phyloP scores from a whole-genome alignment of 2,113 vertebrate genomes.

The Gavia stellata region DNA sequence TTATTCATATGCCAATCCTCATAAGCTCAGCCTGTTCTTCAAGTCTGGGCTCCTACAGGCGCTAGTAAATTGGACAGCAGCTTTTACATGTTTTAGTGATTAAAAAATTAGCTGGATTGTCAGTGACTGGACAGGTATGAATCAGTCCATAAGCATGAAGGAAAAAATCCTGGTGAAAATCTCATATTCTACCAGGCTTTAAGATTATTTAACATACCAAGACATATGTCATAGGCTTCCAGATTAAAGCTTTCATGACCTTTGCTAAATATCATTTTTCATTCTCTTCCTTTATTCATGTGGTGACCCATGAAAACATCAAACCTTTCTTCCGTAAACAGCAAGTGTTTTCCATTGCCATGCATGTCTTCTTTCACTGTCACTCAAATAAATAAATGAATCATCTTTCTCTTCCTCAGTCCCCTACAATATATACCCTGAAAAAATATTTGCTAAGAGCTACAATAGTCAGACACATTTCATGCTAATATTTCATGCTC shows the following conservation, averaged over 20 bases:
- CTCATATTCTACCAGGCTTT: neutral
- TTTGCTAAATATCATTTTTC: conserved; percentile 11
- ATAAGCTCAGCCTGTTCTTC: neutral
- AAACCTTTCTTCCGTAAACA: neutral
- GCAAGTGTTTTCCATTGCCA: neutral
- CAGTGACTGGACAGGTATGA: neutral
- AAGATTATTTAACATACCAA: neutral
- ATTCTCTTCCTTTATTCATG: neutral
- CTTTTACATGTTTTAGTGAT: neutral
- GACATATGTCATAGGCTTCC: neutral
- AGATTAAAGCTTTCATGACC: neutral
- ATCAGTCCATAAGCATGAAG: neutral
- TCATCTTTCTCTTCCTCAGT: neutral
- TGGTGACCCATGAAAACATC: conserved; percentile 30
- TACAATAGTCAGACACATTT: neutral
- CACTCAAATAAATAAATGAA: conserved; percentile 39
- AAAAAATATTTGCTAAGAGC: conserved; percentile 27
- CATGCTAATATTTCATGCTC: conserved; percentile 56
- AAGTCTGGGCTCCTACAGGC: neutral
- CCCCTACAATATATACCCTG: neutral
- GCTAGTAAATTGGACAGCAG: neutral
- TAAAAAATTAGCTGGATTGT: neutral
- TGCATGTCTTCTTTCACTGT: neutral
- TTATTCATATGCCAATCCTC: neutral
- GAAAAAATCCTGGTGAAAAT: neutral